These are phyloP conservation scores for Torymus texanus DNA, from an alignment of 2,888 invertebrate species.

Conservation along the genomic window DNA sequence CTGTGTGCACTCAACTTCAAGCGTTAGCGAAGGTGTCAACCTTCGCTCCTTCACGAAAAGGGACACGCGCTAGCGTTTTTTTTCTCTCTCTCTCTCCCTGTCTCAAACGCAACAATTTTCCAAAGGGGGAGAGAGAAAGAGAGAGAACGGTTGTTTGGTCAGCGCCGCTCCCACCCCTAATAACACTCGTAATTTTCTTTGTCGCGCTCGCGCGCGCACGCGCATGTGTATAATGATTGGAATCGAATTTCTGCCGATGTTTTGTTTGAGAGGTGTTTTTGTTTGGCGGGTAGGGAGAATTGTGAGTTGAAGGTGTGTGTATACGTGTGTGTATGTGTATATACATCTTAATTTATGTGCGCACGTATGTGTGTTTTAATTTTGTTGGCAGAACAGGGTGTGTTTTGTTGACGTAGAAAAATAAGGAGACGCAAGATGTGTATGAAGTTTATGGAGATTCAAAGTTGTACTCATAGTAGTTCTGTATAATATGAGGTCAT, in stretches of 20 bases:
- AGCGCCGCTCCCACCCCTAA: constrained; percentile 17
- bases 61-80: background rate
- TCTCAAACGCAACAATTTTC: constrained; percentile 13
- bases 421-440: no score
- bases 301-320: background rate
- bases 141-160: constrained; percentile 12
- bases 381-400: no score
- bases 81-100: background rate
- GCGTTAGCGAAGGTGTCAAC: constrained; percentile 65
- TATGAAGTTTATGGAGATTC: no score
- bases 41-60: constrained; percentile 62
- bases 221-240: background rate
- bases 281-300: background rate
- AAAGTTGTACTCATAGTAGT: no score
- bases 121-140: no score
- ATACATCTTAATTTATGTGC: no score
- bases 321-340: no score
- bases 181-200: constrained; percentile 35
- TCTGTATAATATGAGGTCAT: no score
- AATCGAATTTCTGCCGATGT: constrained; percentile 15
- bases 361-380: no score
- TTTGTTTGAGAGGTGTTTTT: background rate
- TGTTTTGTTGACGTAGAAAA: no score
- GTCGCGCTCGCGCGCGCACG: background rate
- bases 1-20: constrained; percentile 59